phyloP scores from a whole-genome alignment of 2,888 invertebrate species.

The Drosophila stalkeri region DNA sequence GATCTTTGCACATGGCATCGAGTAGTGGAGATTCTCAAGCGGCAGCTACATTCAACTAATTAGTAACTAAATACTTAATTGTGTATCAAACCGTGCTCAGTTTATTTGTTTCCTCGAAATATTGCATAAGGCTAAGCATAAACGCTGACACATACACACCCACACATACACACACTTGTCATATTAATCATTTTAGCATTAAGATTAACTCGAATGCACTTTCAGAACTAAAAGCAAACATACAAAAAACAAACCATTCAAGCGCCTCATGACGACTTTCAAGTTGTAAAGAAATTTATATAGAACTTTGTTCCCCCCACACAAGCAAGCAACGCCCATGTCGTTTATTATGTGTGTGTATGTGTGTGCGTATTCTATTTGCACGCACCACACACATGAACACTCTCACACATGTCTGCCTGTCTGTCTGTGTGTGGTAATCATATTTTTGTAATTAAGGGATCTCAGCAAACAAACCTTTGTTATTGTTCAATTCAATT shows the following conservation, averaged over 20 bases:
- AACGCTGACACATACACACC: conserved; percentile 3
- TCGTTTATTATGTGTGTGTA: conserved; percentile 18
- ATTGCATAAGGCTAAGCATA: conserved; percentile 49
- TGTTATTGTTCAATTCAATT: conserved; percentile 66
- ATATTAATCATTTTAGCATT: conserved; percentile 40
- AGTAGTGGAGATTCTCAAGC: conserved; percentile 87
- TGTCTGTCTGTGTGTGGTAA: conserved; percentile 21
- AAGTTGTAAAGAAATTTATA: conserved; percentile 62
- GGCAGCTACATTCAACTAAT: conserved; percentile 49
- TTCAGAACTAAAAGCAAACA: conserved; percentile 4
- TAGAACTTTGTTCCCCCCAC: conserved; percentile 26
- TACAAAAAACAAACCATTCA: conserved; percentile 50
- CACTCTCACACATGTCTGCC: conserved; percentile 1
- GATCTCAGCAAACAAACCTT: conserved; percentile 66
- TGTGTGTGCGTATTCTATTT: conserved; percentile 59
- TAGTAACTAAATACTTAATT: conserved; percentile 49
- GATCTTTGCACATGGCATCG: conserved; percentile 99
- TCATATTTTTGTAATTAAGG: conserved; percentile 61
- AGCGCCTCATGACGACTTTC: conserved; percentile 75
- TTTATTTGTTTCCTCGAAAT: conserved; percentile 73
- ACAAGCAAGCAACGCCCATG: conserved; percentile 3
- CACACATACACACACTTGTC: conserved; percentile 14
- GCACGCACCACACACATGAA: conserved; percentile 10
- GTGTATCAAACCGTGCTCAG: conserved; percentile 68
- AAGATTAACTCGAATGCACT: conserved; percentile 44